Evolutionary conservation across 1,140 invertebrate species (phyloP).

Genomic region (Zaprionus tsacasi): DNA sequence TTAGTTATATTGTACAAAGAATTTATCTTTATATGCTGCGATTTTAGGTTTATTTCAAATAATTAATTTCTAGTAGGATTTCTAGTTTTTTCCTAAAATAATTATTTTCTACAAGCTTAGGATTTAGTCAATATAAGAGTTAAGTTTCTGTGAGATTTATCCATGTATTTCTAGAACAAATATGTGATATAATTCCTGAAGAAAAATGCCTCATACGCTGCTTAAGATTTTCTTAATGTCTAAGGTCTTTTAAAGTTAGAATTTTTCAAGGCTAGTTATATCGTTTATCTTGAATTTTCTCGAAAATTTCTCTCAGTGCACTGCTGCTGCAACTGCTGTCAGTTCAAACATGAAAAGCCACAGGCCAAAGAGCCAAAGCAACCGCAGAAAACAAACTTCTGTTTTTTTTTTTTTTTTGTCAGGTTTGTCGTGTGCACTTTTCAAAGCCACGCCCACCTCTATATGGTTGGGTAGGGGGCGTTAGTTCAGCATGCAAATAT

Average conservation of each 20-base stretch:
- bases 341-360: conserved; percentile 67
- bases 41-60: neutral
- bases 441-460: neutral
- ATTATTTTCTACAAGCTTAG: too few species aligned
- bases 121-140: too few species aligned
- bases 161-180: too few species aligned
- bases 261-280: neutral
- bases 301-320: conserved; percentile 49
- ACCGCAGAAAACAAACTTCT: conserved; percentile 73
- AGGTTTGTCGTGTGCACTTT: conserved; percentile 1
- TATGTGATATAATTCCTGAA: too few species aligned
- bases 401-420: neutral
- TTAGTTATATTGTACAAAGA: neutral
- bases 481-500: conserved; percentile 22
- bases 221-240: neutral
- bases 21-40: neutral
- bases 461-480: too few species aligned
- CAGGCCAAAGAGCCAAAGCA: conserved; percentile 65
- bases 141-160: too few species aligned
- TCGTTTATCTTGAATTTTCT: too few species aligned
- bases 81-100: too few species aligned
- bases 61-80: too few species aligned
- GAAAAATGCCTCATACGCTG: too few species aligned
- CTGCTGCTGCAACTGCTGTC: conserved; percentile 42
- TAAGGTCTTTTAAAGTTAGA: neutral